A percentile compares a stretch with the other conserved stretches of the same genome.
Conservation (phyloP, 2,888 invertebrate genomes). For the Psylliodes chrysocephalus region DNA sequence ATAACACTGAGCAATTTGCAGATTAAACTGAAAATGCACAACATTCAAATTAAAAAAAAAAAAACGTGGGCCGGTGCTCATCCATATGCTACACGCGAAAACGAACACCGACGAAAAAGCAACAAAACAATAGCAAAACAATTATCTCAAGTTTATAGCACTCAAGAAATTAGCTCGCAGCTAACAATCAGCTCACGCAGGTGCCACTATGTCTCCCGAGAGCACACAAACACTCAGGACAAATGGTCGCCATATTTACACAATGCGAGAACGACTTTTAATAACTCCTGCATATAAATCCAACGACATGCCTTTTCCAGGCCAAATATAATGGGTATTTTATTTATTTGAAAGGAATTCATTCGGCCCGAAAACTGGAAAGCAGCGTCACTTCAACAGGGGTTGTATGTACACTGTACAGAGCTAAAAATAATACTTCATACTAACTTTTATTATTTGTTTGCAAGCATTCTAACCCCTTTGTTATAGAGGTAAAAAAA, state of each 20-base stretch:
- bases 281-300: slow-evolving; percentile 31
- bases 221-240: slow-evolving; percentile 12
- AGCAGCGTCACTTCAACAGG: no score
- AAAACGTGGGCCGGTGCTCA: background rate
- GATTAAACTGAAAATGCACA: background rate
- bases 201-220: slow-evolving; percentile 27
- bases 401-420: no score
- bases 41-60: background rate
- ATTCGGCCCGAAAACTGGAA: background rate
- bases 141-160: slow-evolving; percentile 29
- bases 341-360: slow-evolving; percentile 26
- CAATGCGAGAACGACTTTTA: slow-evolving; percentile 26
- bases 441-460: no score
- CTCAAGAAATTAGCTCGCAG: slow-evolving; percentile 28
- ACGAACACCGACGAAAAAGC: slow-evolving; percentile 3
- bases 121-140: slow-evolving; percentile 21
- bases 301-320: slow-evolving; percentile 13
- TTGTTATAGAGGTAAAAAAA: no score
- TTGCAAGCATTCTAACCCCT: no score
- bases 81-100: background rate
- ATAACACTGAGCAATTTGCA: background rate
- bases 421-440: no score
- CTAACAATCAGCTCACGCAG: slow-evolving; percentile 30
- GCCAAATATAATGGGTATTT: slow-evolving; percentile 22
- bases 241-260: slow-evolving; percentile 20